Base-by-base conservation (phyloP, 2,888 invertebrate species). In the Eilema depressum region DNA sequence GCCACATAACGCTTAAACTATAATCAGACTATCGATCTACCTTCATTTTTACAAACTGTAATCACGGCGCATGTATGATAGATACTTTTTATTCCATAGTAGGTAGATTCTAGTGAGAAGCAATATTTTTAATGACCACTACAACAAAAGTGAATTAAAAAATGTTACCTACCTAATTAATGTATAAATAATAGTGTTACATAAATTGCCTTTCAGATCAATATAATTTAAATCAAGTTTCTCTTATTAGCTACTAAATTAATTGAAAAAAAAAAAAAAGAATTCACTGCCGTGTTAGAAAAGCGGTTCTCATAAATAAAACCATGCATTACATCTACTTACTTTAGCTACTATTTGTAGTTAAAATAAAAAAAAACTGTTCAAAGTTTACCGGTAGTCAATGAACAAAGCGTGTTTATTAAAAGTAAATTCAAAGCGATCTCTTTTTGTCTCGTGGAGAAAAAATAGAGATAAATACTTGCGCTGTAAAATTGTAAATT, bases 391-490 rank as follows among this genome's bases (percentile, higher is more conserved):
- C 25, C 25, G 59, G 17, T 26, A 10, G 26, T 17, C 11, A 41
- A 14, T 17, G 25, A 62, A 37, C 11, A 41, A 63, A 41, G 63
- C 63, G 10, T 62, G 3, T 20, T 11, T 20, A 3, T 11, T 7
- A 63, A 47, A 47, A 64, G 28, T 26, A 28, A 56, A 23, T 23
- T n/a, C 1, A 12, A 47, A 61, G 23, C 30, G 14, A n/a, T 67
- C 30, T 47, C 61, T 47, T 25, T 57, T 57, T 12, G n/a, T 53
- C 30, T 5, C n/a, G 23, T 8, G 14, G n/a, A 30, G 28, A 65
- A 30, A 14, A n/a, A 65, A 56, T n/a, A 65, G 53, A 65, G 53
- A 56, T 28, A 65, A 30, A 56, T 33, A 63, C 14, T 62, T 23
- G 53, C 53, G n/a, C 23, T 10, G 53, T 28, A 30, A 37, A 59